These are phyloP conservation scores for Perognathus longimembris DNA, from an alignment of 2,113 vertebrate genomes.

Conservation along the genomic window DNA sequence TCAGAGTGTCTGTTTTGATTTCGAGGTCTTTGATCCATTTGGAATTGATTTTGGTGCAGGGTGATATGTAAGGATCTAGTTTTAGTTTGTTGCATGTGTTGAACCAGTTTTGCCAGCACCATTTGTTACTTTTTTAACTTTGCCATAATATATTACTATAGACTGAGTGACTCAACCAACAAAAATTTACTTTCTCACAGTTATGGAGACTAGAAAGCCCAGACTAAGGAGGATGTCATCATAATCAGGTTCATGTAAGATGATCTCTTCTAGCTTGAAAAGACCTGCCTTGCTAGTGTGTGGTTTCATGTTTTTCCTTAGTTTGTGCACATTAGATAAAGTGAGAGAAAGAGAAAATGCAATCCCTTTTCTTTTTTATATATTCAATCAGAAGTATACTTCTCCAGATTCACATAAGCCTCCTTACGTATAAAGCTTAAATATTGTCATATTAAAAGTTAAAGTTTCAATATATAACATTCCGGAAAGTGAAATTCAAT, in stretches of 20 bases:
- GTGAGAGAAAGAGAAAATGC: background rate
- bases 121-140: background rate
- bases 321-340: no score
- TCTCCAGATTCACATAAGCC: background rate
- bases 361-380: background rate
- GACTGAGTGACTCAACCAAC: background rate
- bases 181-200: background rate
- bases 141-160: background rate
- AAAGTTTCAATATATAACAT: background rate
- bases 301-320: no score
- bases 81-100: no score
- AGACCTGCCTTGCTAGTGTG: background rate
- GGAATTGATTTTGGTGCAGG: no score
- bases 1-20: no score
- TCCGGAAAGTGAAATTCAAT: background rate
- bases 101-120: no score
- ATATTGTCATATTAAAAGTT: background rate
- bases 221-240: background rate
- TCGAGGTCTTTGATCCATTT: no score
- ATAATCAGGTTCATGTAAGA: background rate
- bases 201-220: background rate
- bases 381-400: no score
- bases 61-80: no score
- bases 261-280: background rate
- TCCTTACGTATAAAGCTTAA: background rate